Evolutionary conservation across 2,888 invertebrate species (phyloP).

Genomic region (Taenaris catops): DNA sequence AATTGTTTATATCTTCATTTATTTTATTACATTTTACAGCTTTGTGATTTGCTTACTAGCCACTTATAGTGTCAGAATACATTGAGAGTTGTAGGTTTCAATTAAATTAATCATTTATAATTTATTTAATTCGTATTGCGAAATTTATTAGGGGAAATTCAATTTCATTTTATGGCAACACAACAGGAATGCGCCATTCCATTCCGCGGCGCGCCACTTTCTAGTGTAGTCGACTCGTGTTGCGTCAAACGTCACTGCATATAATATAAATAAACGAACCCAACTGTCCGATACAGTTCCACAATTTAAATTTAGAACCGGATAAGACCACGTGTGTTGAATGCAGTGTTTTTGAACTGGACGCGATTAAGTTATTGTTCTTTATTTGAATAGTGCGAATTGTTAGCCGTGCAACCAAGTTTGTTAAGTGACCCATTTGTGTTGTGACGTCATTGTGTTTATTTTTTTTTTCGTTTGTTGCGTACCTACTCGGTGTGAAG

Average conservation of each 20-base stretch:
- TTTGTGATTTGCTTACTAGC: no score
- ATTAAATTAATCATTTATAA: no score
- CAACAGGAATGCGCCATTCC: slow-evolving; percentile 56
- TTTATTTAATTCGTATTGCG: no score
- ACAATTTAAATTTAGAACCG: slow-evolving; percentile 2
- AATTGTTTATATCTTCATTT: no score
- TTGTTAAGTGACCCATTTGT: slow-evolving; percentile 25
- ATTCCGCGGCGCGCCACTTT: slow-evolving; percentile 34
- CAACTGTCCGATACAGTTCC: background rate
- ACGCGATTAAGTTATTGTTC: slow-evolving; percentile 8
- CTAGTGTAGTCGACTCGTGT: slow-evolving; percentile 27
- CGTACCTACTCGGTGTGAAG: no score
- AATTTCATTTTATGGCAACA: slow-evolving; percentile 35
- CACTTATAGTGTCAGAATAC: no score
- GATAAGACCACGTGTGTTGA: background rate
- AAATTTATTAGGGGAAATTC: slow-evolving; percentile 2
- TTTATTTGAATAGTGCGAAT: slow-evolving; percentile 7
- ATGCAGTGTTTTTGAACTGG: no score
- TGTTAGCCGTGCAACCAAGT: slow-evolving; percentile 1
- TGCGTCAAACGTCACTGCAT: slow-evolving; percentile 36
- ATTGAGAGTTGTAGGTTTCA: no score
- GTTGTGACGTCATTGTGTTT: slow-evolving; percentile 26
- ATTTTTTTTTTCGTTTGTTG: slow-evolving; percentile 13
- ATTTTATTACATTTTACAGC: no score
- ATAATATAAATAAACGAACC: slow-evolving; percentile 40